Percentiles rank a stretch among this genome's conserved stretches.
Conservation (phyloP, 2,113 vertebrate species). For the Onychostoma macrolepis region DNA sequence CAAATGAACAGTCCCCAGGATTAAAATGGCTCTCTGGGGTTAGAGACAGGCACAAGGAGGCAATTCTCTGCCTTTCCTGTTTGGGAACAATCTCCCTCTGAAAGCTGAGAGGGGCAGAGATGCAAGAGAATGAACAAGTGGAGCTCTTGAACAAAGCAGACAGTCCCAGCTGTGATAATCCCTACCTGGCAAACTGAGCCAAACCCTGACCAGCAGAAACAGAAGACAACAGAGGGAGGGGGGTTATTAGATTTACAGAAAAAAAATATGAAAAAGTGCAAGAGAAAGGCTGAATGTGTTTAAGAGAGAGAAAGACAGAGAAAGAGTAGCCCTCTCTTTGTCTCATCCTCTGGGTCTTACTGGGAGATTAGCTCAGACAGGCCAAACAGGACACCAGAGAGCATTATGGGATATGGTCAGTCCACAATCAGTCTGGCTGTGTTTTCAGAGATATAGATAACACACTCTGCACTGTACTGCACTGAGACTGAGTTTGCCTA, state of each 20-base stretch:
- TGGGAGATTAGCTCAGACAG: conserved; percentile 53
- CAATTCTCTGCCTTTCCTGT: conserved; percentile 40
- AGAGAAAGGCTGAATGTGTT: conserved; percentile 23
- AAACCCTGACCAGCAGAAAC: conserved; percentile 44
- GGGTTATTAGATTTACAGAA: neutral
- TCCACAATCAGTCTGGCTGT: conserved; percentile 40
- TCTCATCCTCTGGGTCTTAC: conserved; percentile 46
- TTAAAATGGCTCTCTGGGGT: conserved; percentile 34
- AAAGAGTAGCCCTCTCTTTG: conserved; percentile 46
- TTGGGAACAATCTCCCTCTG: conserved; percentile 45
- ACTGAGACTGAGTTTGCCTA: neutral
- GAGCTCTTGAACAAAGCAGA: conserved; percentile 52
- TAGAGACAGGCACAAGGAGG: conserved; percentile 35
- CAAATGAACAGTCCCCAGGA: conserved; percentile 34
- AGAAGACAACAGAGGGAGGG: conserved; percentile 42
- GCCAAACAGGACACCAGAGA: conserved; percentile 39
- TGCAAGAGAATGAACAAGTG: conserved; percentile 44
- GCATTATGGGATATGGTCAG: conserved; percentile 46
- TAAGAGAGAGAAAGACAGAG: conserved; percentile 37
- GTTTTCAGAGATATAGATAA: conserved; percentile 33
- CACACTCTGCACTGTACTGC: neutral
- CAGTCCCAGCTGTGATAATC: conserved; percentile 48
- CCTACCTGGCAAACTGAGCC: conserved; percentile 49
- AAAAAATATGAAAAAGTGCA: neutral
- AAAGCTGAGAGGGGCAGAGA: conserved; percentile 50